These are phyloP conservation scores for Sinella curviseta DNA, from an alignment of 1,140 invertebrate species.

Conservation along the genomic window DNA sequence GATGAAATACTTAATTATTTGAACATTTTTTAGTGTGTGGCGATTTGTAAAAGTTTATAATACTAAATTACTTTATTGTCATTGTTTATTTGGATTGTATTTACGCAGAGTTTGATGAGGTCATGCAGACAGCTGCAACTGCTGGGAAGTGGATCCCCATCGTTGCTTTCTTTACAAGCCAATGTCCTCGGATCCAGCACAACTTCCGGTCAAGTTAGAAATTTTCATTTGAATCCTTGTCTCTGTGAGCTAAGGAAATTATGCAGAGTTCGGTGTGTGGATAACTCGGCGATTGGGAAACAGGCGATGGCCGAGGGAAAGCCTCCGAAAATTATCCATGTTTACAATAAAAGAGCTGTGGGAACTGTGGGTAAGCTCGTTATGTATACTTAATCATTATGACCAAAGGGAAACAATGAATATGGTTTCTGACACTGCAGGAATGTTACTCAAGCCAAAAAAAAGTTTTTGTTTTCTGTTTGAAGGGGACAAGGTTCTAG, in stretches of 20 bases:
- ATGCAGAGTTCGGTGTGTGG: slow-evolving; percentile 83
- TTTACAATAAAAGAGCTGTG: slow-evolving; percentile 75
- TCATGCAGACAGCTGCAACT: no score
- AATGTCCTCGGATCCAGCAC: background rate
- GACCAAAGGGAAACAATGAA: no score
- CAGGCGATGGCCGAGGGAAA: slow-evolving; percentile 89
- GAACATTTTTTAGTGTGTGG: no score
- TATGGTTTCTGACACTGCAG: background rate
- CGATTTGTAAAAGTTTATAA: no score
- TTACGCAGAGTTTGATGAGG: no score
- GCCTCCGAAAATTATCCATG: slow-evolving; percentile 82
- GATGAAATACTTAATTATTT: no score
- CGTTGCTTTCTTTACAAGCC: no score
- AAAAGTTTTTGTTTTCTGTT: slow-evolving; percentile 46
- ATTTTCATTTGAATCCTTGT: slow-evolving; percentile 30
- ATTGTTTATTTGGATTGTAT: no score
- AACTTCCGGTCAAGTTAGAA: background rate
- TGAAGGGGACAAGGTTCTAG: slow-evolving; percentile 81
- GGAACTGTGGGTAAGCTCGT: slow-evolving; percentile 64
- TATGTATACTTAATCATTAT: no score
- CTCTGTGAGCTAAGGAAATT: slow-evolving; percentile 53
- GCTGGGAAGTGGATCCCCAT: no score
- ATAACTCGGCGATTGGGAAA: slow-evolving; percentile 93
- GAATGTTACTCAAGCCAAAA: background rate
- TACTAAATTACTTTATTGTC: no score